Evolutionary conservation across 92 coral and sea anemone species (phyloP), one percentile per base, ranked within the genome.

Genomic region (Epizoanthus stellaris): DNA sequence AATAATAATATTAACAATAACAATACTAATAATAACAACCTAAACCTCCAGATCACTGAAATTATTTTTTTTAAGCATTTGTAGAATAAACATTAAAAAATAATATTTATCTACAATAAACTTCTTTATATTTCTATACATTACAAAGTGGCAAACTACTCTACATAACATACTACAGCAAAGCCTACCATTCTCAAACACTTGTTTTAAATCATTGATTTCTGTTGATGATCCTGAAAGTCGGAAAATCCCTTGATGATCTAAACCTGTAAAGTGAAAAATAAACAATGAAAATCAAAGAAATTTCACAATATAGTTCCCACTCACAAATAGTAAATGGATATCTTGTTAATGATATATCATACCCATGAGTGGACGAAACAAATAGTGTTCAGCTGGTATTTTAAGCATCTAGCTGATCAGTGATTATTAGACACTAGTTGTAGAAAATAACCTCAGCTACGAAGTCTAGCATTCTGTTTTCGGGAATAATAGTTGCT

Each of bases 171-270:
- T 15, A 43, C 45, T 59, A 12, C 38, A 7, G 11, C 42, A 19
- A 25, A 9, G 36, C 87, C 69, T 80, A 96, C 99, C 99, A 67
- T 89, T 93, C 90, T 97, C 99, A 73, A 97, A 97, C 14, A 95
- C 89, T 70, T 97, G 98, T 74, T 95, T 97, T 93, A 97, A 89
- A 87, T 97, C 99, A 45, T 97, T 97, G 54, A 97, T 95, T 82
- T 97, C 99, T 49, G 98, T 97, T 15, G 97, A 83, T 14, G 99
- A 95, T 36, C 99, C 99, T 8, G 99, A 95, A 54, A 97, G 88
- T 15, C 99, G 93, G 86, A 97, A 97, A 75, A 97, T 97, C 42
- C 99, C 99, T 82, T 94, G 98, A 80, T 97, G 99, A 17, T 95
- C 98, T 81, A 97, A 77, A 23, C 99, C 99, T 97, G 81, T 7